Evolutionary conservation across 2,888 invertebrate genomes (phyloP).

Genomic region (Pristionchus fissidentatus): DNA sequence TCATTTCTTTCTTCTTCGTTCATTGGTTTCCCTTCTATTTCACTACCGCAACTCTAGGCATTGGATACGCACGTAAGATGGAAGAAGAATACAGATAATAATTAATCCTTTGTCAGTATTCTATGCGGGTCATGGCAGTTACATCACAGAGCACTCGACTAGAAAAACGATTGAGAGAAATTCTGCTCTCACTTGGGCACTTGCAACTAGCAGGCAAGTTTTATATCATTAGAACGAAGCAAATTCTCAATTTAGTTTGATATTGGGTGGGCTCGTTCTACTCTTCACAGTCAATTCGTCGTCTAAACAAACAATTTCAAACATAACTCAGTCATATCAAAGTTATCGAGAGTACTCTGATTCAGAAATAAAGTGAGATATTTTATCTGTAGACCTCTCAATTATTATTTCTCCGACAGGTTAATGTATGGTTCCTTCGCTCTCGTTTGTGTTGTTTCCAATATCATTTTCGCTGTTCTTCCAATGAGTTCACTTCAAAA

Average conservation of each 20-base stretch:
- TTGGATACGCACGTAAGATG: constrained; percentile 59
- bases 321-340: neutral
- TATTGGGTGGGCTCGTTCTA: constrained; percentile 1
- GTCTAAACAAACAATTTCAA: neutral
- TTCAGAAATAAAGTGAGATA: neutral
- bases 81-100: neutral
- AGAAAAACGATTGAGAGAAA: constrained; percentile 57
- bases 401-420: constrained; percentile 44
- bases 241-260: neutral
- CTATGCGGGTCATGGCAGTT: constrained; percentile 59
- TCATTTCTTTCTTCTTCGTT: constrained; percentile 57
- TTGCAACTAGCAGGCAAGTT: constrained; percentile 55
- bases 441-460: constrained; percentile 50
- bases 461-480: constrained; percentile 52
- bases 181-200: constrained; percentile 56
- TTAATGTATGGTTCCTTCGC: constrained; percentile 56
- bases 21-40: constrained; percentile 57
- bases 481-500: too few species aligned
- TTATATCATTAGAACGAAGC: neutral
- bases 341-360: constrained; percentile 6
- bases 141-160: constrained; percentile 57
- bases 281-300: neutral
- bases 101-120: constrained; percentile 54
- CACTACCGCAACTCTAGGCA: constrained; percentile 55
- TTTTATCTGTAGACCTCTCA: neutral